These are phyloP conservation scores for Promerops cafer DNA, from an alignment of 2,113 vertebrate genomes.

Conservation along the genomic window DNA sequence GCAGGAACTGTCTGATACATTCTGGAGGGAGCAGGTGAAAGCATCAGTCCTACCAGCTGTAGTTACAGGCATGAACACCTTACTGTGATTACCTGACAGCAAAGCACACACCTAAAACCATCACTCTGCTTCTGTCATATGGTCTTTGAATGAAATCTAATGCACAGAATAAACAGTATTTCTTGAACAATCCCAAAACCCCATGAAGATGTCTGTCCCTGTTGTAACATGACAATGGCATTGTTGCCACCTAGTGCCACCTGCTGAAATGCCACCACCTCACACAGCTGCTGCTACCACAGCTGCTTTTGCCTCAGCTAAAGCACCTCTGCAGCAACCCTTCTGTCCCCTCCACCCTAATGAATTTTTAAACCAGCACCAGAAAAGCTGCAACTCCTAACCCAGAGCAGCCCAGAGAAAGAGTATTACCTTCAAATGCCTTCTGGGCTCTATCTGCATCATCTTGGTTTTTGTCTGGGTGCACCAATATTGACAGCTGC, in stretches of 20 bases:
- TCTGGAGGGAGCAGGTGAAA: neutral
- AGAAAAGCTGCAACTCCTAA: neutral
- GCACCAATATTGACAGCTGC: constrained; percentile 95
- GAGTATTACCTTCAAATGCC: constrained; percentile 89
- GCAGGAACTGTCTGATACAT: neutral
- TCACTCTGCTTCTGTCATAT: neutral
- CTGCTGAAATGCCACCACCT: neutral
- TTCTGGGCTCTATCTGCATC: constrained; percentile 91
- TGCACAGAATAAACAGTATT: neutral
- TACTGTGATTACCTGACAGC: neutral
- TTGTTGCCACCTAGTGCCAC: neutral
- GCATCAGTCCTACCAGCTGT: neutral
- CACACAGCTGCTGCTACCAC: neutral
- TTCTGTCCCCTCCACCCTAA: neutral
- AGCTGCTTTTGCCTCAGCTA: neutral
- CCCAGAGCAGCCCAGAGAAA: neutral
- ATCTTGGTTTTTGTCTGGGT: constrained; percentile 98
- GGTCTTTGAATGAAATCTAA: neutral
- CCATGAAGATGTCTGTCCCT: rapidly evolving
- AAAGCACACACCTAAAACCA: neutral
- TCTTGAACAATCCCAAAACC: neutral
- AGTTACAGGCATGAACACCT: neutral
- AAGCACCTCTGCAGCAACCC: neutral
- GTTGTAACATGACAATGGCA: neutral
- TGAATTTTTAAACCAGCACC: neutral